A percentile compares a stretch with the other conserved stretches of the same genome.
These are phyloP conservation scores for Trypoxylus dichotomus DNA, from an alignment of 1,140 invertebrate genomes.

Conservation along the genomic window DNA sequence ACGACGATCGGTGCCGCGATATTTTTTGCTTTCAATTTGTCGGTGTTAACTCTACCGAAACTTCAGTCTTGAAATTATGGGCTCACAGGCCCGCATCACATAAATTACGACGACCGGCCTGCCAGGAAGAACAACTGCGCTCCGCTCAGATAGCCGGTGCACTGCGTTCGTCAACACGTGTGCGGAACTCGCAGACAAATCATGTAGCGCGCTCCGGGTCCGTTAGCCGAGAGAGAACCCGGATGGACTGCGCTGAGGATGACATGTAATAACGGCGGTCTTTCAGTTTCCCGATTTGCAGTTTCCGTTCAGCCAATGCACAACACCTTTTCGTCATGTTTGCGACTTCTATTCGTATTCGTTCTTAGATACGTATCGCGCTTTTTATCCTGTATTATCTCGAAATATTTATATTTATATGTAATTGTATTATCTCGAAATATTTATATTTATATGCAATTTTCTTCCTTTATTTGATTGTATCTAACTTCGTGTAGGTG, in stretches of 20 bases:
- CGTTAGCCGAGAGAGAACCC: constrained; percentile 4
- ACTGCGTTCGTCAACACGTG: constrained; percentile 8
- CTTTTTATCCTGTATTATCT: no score
- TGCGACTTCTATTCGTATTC: neutral
- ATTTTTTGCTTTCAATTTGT: constrained; percentile 17
- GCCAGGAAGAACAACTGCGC: constrained; percentile 14
- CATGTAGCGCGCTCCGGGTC: neutral
- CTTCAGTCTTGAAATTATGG: constrained; percentile 6
- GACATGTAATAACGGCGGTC: constrained; percentile 16
- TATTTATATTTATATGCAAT: no score
- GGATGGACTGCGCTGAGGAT: constrained; percentile 4
- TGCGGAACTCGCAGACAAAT: constrained; percentile 20
- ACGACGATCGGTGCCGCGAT: neutral
- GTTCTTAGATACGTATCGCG: neutral
- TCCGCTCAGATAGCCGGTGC: neutral
- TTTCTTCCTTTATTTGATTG: no score
- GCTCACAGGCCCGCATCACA: constrained; percentile 1
- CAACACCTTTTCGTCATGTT: neutral
- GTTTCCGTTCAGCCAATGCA: neutral
- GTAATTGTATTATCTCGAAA: no score
- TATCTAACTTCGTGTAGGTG: no score
- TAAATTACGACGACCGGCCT: neutral
- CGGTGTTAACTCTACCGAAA: constrained; percentile 16
- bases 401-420: no score
- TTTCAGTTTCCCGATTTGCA: constrained; percentile 7